Evolutionary conservation across 2,113 vertebrate genomes (phyloP), one percentile per base, ranked within the genome.

Genomic region (Crotalus viridis): DNA sequence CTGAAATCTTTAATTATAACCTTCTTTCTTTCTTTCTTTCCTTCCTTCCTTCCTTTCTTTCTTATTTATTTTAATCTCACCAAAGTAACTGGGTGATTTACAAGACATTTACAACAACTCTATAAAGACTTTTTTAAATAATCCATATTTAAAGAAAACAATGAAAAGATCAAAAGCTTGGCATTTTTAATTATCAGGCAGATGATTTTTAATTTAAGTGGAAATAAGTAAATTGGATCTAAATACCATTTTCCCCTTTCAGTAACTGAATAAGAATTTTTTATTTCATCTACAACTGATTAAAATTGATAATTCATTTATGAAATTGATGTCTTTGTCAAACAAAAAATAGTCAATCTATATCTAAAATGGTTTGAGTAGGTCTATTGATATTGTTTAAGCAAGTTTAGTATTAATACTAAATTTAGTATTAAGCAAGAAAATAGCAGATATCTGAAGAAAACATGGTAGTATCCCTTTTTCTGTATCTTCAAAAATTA

Each of bases 61-160:
- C 48, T 51, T 51, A 51, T 51, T 51, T 51, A 51, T 51, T 51
- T 51, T 51, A 51, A 51, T 51, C 48, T 51, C 48, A 51, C 48
- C 48, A 51, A 51, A 51, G 48, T 51, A 7, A 51, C 8, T 51
- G 6, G 7, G 48, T 51, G 48, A 51, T 51, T 51, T 51, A 51
- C 48, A 48, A 48, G 6, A 48, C 48, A 51, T 51, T 51, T 51
- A 51, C 1, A 51, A 51, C 48, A 51, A 51, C 48, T 95, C 46
- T 92, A 92, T 95, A 57, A 88, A 93, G 64, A 93, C 90, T 52
- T 93, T 92, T 96, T 94, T 9, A 51, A 7, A 17, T 13, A 81
- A 12, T 81, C 1, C 1, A 33, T 56, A 56, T 56, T 81, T 39
- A 81, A 94, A 86, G 93, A 28, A n/a, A 88, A 64, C 2, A 3